phyloP scores from a whole-genome alignment of 2,113 vertebrate genomes.

The Protomyctophum bolini region DNA sequence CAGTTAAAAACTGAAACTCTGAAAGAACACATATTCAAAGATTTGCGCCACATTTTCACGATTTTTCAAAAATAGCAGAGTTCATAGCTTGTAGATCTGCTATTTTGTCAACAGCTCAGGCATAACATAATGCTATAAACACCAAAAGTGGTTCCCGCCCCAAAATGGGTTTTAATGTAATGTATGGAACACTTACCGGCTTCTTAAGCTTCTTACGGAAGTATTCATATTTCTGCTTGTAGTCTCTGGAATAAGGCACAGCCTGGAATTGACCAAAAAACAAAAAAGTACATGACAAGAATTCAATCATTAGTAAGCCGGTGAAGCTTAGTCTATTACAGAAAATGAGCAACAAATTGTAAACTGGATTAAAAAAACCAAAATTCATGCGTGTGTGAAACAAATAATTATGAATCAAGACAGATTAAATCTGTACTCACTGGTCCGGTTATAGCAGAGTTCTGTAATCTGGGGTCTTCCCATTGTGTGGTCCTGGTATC shows the following conservation, averaged over 20 bases:
- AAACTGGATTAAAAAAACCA: background rate
- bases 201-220: slow-evolving; percentile 97
- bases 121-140: no score
- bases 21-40: no score
- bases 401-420: slow-evolving; percentile 1
- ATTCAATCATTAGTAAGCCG: background rate
- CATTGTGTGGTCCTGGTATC: slow-evolving; percentile 95
- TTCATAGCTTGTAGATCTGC: no score
- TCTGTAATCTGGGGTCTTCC: slow-evolving; percentile 96
- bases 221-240: slow-evolving; percentile 98
- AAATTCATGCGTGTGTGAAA: background rate
- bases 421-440: slow-evolving; percentile 77
- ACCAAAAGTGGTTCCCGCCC: no score
- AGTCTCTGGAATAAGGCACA: slow-evolving; percentile 99
- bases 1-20: no score
- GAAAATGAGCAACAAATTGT: background rate
- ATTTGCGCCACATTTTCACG: no score
- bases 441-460: slow-evolving; percentile 91
- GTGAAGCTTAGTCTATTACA: background rate
- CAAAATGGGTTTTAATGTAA: no score
- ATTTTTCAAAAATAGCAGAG: no score
- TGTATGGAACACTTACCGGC: slow-evolving; percentile 79
- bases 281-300: slow-evolving; percentile 9
- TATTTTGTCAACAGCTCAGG: no score
- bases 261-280: slow-evolving; percentile 79